phyloP scores from a whole-genome alignment of 2,113 vertebrate species.

The Cyprinus carpio region DNA sequence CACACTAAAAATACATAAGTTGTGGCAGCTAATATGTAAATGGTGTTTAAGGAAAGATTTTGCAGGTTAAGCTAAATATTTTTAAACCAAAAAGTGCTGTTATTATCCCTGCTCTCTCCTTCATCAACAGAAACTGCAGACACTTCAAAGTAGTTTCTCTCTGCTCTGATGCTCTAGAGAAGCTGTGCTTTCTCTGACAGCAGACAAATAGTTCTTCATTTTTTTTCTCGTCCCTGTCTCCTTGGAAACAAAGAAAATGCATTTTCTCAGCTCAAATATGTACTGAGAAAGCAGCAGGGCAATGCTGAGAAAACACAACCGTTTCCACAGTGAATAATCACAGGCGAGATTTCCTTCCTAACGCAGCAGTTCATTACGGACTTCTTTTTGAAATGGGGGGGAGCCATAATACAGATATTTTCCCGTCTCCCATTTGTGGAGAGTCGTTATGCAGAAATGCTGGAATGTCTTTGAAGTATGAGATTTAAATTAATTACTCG shows the following conservation, averaged over 20 bases:
- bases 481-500: too few species aligned
- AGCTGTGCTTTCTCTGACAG: conserved; percentile 40
- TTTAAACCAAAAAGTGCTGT: not conserved
- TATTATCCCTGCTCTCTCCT: not conserved
- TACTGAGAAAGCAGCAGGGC: conserved; percentile 40
- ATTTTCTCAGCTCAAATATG: conserved; percentile 50
- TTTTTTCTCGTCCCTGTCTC: conserved; percentile 36
- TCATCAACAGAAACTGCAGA: not conserved
- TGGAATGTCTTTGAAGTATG: not conserved
- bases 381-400: not conserved
- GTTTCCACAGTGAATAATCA: conserved; percentile 30
- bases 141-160: not conserved
- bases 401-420: not conserved
- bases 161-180: not conserved
- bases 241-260: conserved; percentile 58
- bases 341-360: conserved; percentile 6
- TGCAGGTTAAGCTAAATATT: not conserved
- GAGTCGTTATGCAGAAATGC: not conserved
- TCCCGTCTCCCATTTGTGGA: not conserved
- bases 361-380: not conserved
- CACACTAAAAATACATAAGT: not conserved
- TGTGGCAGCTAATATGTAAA: not conserved
- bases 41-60: too few species aligned
- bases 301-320: conserved; percentile 31
- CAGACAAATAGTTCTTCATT: conserved; percentile 15